A percentile compares a stretch with the other conserved stretches of the same genome.
Conservation (phyloP, 1,140 invertebrate genomes). For the Papilio polyxenes region DNA sequence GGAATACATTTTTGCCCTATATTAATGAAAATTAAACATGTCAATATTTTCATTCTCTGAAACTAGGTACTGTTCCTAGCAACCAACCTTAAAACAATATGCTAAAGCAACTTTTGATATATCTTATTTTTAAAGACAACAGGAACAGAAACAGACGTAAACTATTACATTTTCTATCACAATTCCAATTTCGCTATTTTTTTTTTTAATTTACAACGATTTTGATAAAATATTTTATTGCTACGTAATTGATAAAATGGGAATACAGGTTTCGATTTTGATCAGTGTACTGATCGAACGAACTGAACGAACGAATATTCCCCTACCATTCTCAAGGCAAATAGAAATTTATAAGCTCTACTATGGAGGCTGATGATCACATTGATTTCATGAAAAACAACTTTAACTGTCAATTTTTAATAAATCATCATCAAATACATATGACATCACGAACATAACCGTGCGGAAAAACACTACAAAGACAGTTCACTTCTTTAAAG, state of each 20-base stretch:
- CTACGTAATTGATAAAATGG: too few species aligned
- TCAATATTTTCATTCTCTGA: too few species aligned
- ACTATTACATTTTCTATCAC: conserved; percentile 39
- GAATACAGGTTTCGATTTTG: too few species aligned
- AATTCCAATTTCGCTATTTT: background rate
- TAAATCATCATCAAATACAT: background rate
- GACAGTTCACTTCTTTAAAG: background rate
- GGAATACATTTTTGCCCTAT: background rate
- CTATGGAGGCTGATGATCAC: background rate
- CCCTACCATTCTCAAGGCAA: too few species aligned
- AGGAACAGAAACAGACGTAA: too few species aligned
- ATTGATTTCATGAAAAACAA: background rate
- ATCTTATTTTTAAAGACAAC: conserved; percentile 39
- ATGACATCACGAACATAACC: background rate
- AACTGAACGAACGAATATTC: too few species aligned
- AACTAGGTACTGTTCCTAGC: too few species aligned
- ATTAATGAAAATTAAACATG: background rate
- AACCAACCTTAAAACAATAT: background rate
- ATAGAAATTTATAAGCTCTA: too few species aligned
- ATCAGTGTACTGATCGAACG: too few species aligned
- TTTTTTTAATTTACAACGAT: background rate
- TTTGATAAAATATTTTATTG: too few species aligned
- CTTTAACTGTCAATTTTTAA: background rate
- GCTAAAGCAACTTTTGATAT: conserved; percentile 5
- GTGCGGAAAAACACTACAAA: background rate